These are phyloP conservation scores for Taeniopygia guttata DNA, from an alignment of 2,797 vertebrate genomes.

Conservation along the genomic window DNA sequence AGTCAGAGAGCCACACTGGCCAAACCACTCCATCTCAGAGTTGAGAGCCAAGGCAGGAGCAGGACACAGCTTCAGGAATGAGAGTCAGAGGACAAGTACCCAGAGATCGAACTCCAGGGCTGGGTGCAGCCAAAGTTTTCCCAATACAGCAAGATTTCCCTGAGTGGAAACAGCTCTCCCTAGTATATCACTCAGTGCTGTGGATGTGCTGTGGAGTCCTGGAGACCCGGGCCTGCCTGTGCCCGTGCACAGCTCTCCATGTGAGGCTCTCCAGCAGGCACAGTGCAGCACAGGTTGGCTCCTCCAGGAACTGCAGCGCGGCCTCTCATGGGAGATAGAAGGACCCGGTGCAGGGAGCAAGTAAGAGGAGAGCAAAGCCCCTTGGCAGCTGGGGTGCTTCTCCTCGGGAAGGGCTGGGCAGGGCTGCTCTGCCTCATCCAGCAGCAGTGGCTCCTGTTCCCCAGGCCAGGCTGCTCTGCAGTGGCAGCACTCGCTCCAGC, in stretches of 20 bases:
- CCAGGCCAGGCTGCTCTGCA: background rate
- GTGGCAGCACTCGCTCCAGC: background rate
- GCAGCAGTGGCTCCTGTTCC: background rate
- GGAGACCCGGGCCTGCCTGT: background rate
- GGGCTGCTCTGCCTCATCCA: background rate
- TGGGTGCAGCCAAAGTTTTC: background rate
- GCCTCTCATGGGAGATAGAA: background rate
- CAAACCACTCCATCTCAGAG: background rate
- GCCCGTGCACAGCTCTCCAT: accelerated
- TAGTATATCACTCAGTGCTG: accelerated
- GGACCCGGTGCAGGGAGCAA: background rate
- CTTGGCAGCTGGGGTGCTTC: background rate
- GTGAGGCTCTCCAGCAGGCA: background rate
- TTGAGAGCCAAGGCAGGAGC: background rate
- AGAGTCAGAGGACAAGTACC: background rate
- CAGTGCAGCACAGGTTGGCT: accelerated
- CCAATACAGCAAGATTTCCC: background rate
- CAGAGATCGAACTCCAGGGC: background rate
- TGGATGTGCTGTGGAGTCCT: background rate
- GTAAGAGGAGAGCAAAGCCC: background rate
- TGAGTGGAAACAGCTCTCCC: background rate
- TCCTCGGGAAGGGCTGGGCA: background rate
- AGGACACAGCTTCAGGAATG: background rate
- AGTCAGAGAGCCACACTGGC: accelerated
- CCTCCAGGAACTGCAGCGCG: accelerated